Base-by-base conservation (phyloP, 2,797 vertebrate species). In the Somateria mollissima region DNA sequence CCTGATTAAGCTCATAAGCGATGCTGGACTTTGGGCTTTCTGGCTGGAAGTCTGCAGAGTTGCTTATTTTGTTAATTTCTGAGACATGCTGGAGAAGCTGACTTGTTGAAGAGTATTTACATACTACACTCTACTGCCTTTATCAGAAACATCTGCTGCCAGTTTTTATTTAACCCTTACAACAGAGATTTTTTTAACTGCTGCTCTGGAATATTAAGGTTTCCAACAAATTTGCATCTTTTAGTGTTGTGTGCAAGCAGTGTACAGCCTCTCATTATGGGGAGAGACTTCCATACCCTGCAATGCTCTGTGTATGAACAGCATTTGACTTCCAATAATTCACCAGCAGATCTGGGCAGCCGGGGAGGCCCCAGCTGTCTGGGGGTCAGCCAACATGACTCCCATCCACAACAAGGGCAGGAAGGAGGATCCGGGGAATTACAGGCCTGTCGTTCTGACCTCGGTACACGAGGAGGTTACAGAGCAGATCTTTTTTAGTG, bases 191-290 rank as follows among this genome's bases (percentile, higher is more conserved):
- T 49, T 39, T 71, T 57, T 25, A 51, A 27, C 5, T 54, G 28
- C 37, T 72, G 27, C 8, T 43, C 19, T 80, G 43, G 66, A 80
- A 66, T 71, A 27, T 47, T 30, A 11, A 6, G 10, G 6, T 49
- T 78, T 69, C 34, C 19, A 78, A 36, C 3, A 8, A 15, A 43
- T 56, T 32, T 43, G 8, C 32, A 39, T 37, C 67, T 87, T 62
- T 27, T 37, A 37, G 0, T 21, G 25, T 8, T 32, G 20, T 0
- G 3, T 6, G 32, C 49, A 65, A 92, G 22, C 34, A 71, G 43
- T 1, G 2, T 12, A 15, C 0, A 2, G 30, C 41, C 45, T 22
- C 45, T 54, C 34, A 16, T 3, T 7, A 5, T 1, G 8, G 58
- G 58, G n/a, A 88, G 19, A 14, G 19, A 47, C 20, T 74, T 85